phyloP scores from a whole-genome alignment of 2,797 vertebrate species.

The Discoglossus pictus region DNA sequence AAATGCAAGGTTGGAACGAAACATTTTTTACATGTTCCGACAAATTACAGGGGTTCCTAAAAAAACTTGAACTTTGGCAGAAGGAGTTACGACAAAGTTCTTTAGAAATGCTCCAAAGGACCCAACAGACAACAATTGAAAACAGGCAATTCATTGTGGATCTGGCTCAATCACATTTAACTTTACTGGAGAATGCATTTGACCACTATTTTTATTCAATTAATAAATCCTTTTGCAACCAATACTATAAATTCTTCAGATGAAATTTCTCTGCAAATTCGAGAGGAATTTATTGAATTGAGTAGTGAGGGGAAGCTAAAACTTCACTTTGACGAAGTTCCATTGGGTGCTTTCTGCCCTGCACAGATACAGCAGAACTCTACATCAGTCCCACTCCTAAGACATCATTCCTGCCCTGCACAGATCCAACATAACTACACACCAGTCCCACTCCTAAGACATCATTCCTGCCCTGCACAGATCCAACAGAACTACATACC shows the following conservation, averaged over 20 bases:
- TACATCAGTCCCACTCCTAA: no score
- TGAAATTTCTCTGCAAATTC: background rate
- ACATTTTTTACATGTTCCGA: background rate
- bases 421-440: no score
- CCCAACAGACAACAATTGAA: no score
- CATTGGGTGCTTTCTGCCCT: background rate
- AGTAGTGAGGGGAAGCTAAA: background rate
- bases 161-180: background rate
- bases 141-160: no score
- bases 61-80: slow-evolving; percentile 11
- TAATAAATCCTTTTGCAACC: slow-evolving; percentile 10
- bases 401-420: no score
- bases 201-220: slow-evolving; percentile 2
- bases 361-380: no score
- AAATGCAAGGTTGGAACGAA: slow-evolving; percentile 7
- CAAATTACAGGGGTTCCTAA: background rate
- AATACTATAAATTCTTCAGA: background rate
- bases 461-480: no score
- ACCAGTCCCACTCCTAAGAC: no score
- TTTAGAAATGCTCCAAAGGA: background rate
- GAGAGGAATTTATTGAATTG: no score
- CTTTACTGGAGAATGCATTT: background rate
- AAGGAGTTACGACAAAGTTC: background rate
- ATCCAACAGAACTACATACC: no score
- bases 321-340: background rate